Evolutionary conservation across 2,113 vertebrate species (phyloP).

Genomic region (Leptobrachium leishanense): DNA sequence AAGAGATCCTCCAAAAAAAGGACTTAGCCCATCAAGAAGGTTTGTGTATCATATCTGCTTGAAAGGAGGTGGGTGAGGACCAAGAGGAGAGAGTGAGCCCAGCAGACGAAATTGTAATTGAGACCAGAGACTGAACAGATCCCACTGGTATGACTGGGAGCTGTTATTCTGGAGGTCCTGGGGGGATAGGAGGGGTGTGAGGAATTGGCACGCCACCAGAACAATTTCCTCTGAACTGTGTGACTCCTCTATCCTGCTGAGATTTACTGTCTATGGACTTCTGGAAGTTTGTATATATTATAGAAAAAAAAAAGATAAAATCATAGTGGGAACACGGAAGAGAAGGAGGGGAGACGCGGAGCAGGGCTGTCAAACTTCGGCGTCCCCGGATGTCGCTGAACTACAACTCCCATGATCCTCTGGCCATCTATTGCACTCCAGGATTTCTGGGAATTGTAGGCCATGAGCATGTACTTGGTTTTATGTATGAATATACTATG

Average conservation of each 20-base stretch:
- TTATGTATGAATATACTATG: no score
- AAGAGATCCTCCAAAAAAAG: constrained; percentile 1
- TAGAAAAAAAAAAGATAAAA: no score
- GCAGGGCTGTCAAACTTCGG: no score
- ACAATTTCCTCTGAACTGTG: constrained; percentile 47
- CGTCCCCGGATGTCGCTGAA: no score
- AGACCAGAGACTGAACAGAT: constrained; percentile 31
- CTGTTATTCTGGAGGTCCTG: constrained; percentile 11
- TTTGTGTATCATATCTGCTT: constrained; percentile 14
- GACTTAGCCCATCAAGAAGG: constrained; percentile 11
- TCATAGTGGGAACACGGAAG: no score
- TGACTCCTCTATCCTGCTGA: constrained; percentile 25
- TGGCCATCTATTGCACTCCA: no score
- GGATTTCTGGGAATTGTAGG: no score
- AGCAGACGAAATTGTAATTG: constrained; percentile 39
- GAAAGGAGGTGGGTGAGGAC: constrained; percentile 7
- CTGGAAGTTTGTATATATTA: neutral
- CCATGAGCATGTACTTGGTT: no score
- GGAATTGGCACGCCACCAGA: constrained; percentile 29
- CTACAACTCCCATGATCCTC: no score
- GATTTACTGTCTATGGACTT: constrained; percentile 12
- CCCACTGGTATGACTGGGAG: constrained; percentile 27
- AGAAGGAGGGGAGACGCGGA: no score
- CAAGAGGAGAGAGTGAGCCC: constrained; percentile 19
- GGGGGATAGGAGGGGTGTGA: constrained; percentile 34